These are phyloP conservation scores for Pteruthius melanotis DNA, from an alignment of 2,113 vertebrate genomes.

Conservation along the genomic window DNA sequence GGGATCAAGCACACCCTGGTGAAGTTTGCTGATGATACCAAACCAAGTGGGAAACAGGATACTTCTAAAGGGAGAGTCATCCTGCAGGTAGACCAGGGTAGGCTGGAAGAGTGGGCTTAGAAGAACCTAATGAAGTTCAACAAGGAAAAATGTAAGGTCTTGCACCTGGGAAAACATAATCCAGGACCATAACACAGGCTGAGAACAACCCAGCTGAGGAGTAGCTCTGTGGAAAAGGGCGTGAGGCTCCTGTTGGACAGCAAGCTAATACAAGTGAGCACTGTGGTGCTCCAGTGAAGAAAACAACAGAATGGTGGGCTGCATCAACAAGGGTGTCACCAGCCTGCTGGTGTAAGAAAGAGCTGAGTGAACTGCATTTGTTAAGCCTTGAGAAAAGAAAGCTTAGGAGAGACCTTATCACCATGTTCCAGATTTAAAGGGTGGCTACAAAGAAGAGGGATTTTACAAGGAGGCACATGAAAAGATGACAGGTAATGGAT, in stretches of 20 bases:
- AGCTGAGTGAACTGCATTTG: background rate
- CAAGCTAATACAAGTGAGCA: background rate
- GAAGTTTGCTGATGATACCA: background rate
- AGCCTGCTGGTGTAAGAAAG: background rate
- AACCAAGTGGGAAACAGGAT: background rate
- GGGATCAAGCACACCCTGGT: background rate
- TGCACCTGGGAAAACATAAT: background rate
- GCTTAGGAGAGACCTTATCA: background rate
- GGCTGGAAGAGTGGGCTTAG: background rate
- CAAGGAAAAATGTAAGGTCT: background rate
- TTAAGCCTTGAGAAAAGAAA: background rate
- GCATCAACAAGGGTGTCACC: background rate
- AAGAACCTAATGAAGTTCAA: background rate
- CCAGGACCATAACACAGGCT: background rate
- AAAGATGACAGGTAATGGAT: background rate
- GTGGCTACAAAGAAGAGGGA: background rate
- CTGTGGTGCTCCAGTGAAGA: background rate
- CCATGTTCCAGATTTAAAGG: background rate
- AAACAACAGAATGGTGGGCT: background rate
- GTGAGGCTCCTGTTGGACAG: background rate
- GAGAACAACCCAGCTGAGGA: background rate
- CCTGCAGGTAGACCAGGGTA: background rate
- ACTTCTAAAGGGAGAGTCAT: background rate
- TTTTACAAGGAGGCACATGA: background rate
- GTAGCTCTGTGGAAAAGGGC: background rate